Percentiles rank a stretch among this genome's conserved stretches.
phyloP scores from a whole-genome alignment of 2,888 invertebrate genomes.

The Pachymerium ferrugineum region DNA sequence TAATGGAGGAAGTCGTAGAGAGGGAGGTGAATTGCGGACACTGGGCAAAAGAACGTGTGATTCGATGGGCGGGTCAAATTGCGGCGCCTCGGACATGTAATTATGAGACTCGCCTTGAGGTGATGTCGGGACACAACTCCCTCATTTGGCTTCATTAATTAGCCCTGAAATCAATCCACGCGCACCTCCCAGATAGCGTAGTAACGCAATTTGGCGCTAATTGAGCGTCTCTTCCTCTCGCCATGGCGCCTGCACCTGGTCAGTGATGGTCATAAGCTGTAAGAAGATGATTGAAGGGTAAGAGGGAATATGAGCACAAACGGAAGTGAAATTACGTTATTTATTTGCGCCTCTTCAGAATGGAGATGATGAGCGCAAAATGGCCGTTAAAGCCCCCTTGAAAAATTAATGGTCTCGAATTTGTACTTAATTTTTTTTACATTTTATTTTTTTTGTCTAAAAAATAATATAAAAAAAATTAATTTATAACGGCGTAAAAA shows the following conservation, averaged over 20 bases:
- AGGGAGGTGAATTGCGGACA: neutral
- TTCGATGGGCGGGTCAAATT: constrained; percentile 22
- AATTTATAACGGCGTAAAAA: too few species aligned
- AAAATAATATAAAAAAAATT: neutral
- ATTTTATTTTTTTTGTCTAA: neutral
- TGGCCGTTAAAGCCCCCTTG: neutral
- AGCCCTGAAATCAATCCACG: constrained; percentile 27
- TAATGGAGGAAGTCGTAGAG: constrained; percentile 18
- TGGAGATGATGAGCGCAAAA: neutral
- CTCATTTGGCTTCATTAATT: constrained; percentile 27
- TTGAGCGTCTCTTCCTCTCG: constrained; percentile 25
- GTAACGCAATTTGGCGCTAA: constrained; percentile 24
- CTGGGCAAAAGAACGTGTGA: neutral
- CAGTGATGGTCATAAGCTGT: constrained; percentile 3
- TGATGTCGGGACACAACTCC: constrained; percentile 14
- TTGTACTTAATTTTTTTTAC: neutral
- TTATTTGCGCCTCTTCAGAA: constrained; percentile 2
- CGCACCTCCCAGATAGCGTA: constrained; percentile 25
- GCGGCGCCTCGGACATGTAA: constrained; percentile 16
- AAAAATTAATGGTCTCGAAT: too few species aligned
- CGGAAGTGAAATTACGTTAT: constrained; percentile 9
- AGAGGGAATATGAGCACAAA: constrained; percentile 10
- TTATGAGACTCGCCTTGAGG: neutral
- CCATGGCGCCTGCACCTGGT: constrained; percentile 25
- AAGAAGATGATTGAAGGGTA: constrained; percentile 24